Percentiles rank a stretch among this genome's conserved stretches.
phyloP scores from a whole-genome alignment of 2,797 vertebrate species.

The Alosa sapidissima region DNA sequence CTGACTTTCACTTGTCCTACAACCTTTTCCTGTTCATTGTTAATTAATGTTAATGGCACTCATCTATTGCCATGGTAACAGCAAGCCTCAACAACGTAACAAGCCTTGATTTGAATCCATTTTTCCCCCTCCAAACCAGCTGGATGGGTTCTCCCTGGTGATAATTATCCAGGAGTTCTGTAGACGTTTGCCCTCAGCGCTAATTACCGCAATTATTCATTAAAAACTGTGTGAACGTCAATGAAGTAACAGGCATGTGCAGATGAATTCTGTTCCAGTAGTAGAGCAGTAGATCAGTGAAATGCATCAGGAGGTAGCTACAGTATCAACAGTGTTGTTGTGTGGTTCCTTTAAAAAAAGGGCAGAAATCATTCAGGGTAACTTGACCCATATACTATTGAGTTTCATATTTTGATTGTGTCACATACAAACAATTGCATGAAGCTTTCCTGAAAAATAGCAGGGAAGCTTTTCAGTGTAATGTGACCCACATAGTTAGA shows the following conservation, averaged over 20 bases:
- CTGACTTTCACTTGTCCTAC: constrained; percentile 6
- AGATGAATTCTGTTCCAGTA: background rate
- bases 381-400: too few species aligned
- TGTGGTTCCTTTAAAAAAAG: too few species aligned
- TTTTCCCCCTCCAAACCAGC: background rate
- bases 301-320: too few species aligned
- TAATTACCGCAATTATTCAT: background rate
- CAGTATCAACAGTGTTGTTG: too few species aligned
- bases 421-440: too few species aligned
- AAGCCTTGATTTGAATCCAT: background rate
- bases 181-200: background rate
- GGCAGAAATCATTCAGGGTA: too few species aligned
- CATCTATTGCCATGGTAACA: background rate
- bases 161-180: background rate
- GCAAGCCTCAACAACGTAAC: constrained; percentile 20
- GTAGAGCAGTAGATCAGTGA: too few species aligned
- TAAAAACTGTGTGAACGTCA: background rate
- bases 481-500: background rate
- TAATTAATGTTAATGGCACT: constrained; percentile 12
- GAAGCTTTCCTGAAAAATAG: background rate
- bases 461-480: background rate
- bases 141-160: background rate
- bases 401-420: too few species aligned
- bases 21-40: background rate
- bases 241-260: background rate